Percentiles rank a stretch among this genome's conserved stretches.
Conservation (phyloP, 2,113 vertebrate species). For the Ursus arctos region DNA sequence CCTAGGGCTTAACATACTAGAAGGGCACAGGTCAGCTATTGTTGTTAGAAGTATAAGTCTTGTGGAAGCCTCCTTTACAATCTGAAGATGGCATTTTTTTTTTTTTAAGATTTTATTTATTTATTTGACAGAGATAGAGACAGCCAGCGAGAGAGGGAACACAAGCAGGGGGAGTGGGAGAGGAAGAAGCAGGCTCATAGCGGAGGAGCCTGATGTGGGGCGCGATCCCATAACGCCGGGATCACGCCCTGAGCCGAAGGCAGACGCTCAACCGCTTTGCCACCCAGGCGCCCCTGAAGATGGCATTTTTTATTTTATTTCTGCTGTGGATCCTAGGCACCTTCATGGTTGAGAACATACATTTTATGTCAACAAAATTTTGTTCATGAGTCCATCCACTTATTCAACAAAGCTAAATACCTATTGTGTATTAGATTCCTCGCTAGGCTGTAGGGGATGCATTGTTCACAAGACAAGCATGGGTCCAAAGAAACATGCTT, state of each 20-base stretch:
- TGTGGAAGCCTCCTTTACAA: background rate
- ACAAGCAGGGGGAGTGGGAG: too few species aligned
- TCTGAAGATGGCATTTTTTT: background rate
- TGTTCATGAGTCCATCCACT: background rate
- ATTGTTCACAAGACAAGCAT: conserved; percentile 2
- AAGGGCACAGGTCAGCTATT: background rate
- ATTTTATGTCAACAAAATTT: conserved; percentile 13
- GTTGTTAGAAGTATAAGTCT: background rate
- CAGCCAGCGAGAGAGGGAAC: too few species aligned
- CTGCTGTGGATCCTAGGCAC: background rate
- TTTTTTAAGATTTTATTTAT: too few species aligned
- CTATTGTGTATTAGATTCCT: background rate
- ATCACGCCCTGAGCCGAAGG: too few species aligned
- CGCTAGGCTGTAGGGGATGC: background rate
- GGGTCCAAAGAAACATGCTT: background rate
- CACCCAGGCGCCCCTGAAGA: background rate
- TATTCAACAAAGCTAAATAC: background rate
- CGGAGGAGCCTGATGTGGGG: too few species aligned
- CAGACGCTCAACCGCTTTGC: too few species aligned
- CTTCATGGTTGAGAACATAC: background rate
- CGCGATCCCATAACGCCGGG: too few species aligned
- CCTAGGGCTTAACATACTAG: background rate
- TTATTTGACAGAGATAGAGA: too few species aligned
- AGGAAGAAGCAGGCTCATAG: too few species aligned
- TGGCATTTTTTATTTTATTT: conserved; percentile 26